phyloP scores from a whole-genome alignment of 1,140 invertebrate species.

The Antheraea mylitta region DNA sequence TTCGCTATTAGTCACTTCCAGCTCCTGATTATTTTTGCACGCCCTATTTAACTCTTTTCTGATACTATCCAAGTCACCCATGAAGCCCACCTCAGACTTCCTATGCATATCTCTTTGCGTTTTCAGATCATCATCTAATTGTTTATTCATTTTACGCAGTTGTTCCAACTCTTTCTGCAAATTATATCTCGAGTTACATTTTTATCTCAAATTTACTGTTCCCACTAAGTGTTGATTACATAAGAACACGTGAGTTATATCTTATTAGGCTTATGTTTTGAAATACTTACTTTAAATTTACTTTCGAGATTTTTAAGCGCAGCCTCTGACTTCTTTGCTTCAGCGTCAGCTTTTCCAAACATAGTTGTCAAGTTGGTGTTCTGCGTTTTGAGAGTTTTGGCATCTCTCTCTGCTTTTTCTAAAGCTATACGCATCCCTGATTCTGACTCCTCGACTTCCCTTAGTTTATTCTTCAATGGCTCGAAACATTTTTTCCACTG shows the following conservation, averaged over 20 bases:
- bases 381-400: conserved; percentile 62
- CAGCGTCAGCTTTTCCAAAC: conserved; percentile 58
- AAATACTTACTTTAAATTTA: conserved; percentile 63
- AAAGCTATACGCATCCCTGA: conserved; percentile 70
- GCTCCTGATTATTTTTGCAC: conserved; percentile 77
- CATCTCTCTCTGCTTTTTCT: conserved; percentile 76
- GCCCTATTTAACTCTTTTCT: conserved; percentile 74
- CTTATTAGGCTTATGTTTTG: neutral
- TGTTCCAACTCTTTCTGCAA: conserved; percentile 67
- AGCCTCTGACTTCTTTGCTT: conserved; percentile 77
- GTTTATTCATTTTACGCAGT: conserved; percentile 60
- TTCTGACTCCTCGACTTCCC: conserved; percentile 79
- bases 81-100: conserved; percentile 68
- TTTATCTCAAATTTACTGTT: no score
- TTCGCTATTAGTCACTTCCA: conserved; percentile 81
- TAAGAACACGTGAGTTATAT: neutral
- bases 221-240: neutral
- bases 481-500: conserved; percentile 61
- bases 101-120: conserved; percentile 62
- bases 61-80: conserved; percentile 70
- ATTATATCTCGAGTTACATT: neutral
- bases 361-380: conserved; percentile 58
- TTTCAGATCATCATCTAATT: conserved; percentile 70
- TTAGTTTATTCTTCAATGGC: conserved; percentile 66
- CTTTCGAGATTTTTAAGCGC: conserved; percentile 67